A percentile compares a stretch with the other conserved stretches of the same genome.
These are phyloP conservation scores for Uromys caudimaculatus DNA, from an alignment of 2,797 vertebrate genomes.

Conservation along the genomic window DNA sequence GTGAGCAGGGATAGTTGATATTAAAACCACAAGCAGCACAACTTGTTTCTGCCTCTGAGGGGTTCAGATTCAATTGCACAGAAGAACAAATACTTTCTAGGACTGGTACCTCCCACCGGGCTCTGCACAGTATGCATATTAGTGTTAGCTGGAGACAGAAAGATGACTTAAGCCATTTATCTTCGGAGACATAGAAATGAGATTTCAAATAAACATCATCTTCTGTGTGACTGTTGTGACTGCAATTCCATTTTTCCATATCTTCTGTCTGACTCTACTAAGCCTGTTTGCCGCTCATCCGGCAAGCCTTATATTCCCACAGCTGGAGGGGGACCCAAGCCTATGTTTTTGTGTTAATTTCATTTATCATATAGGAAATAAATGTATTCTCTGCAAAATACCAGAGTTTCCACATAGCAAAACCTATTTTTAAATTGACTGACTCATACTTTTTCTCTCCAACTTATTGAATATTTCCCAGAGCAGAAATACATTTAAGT, in stretches of 20 bases:
- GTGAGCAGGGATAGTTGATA: not conserved
- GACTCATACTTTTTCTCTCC: constrained; percentile 38
- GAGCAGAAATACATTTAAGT: constrained; percentile 65
- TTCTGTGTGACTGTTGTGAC: not conserved
- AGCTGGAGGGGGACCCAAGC: not conserved
- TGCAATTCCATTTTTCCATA: not conserved
- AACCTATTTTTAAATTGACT: constrained; percentile 53
- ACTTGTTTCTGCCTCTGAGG: not conserved
- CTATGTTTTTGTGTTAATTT: constrained; percentile 21
- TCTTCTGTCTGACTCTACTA: constrained; percentile 34
- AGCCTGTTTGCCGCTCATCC: not conserved
- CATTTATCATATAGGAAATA: constrained; percentile 41
- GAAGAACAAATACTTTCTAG: not conserved
- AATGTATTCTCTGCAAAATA: not conserved
- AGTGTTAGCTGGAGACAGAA: constrained; percentile 8
- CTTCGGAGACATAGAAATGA: not conserved
- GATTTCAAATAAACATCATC: constrained; percentile 12
- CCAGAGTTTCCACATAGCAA: constrained; percentile 9
- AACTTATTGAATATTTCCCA: constrained; percentile 40
- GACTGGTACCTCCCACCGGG: not conserved
- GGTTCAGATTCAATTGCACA: not conserved
- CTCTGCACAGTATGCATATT: not conserved
- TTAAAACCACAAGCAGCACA: not conserved
- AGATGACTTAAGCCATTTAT: not conserved
- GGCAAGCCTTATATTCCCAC: not conserved